A percentile compares a stretch with the other conserved stretches of the same genome.
Evolutionary conservation across 2,888 invertebrate genomes (phyloP).

Genomic region (Metalampra italica): DNA sequence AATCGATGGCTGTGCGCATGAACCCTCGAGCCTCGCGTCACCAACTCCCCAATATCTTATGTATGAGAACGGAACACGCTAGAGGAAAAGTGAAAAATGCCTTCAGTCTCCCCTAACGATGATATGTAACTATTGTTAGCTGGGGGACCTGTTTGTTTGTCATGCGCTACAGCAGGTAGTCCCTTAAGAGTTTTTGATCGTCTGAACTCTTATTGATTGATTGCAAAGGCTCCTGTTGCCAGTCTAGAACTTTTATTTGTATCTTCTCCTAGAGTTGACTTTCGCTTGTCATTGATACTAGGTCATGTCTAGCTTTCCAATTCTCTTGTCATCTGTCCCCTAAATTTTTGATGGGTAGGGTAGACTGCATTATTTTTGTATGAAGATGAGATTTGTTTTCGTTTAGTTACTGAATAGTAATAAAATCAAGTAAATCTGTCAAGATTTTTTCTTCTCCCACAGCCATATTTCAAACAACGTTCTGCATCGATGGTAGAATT

Average conservation of each 20-base stretch:
- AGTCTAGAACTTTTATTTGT: background rate
- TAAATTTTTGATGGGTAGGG: too few relatives aligned
- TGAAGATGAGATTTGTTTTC: too few relatives aligned
- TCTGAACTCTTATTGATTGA: background rate
- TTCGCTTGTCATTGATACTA: too few relatives aligned
- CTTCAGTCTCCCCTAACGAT: conserved; percentile 26
- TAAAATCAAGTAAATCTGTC: too few relatives aligned
- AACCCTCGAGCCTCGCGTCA: conserved; percentile 49
- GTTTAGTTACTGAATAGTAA: too few relatives aligned
- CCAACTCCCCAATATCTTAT: conserved; percentile 68
- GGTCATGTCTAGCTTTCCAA: too few relatives aligned
- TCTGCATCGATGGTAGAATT: too few relatives aligned
- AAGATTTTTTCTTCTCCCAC: too few relatives aligned
- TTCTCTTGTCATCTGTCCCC: too few relatives aligned
- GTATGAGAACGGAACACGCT: conserved; percentile 62
- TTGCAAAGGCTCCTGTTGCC: background rate
- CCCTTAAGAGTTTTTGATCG: background rate
- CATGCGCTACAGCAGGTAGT: background rate
- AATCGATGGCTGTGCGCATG: conserved; percentile 72
- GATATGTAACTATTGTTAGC: conserved; percentile 18
- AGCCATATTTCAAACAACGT: too few relatives aligned
- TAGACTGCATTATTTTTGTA: too few relatives aligned
- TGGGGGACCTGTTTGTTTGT: background rate
- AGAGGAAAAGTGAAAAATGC: conserved; percentile 56
- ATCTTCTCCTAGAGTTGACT: background rate